These are phyloP conservation scores for Pygoscelis antarcticus DNA, from an alignment of 2,113 vertebrate genomes.

Conservation along the genomic window DNA sequence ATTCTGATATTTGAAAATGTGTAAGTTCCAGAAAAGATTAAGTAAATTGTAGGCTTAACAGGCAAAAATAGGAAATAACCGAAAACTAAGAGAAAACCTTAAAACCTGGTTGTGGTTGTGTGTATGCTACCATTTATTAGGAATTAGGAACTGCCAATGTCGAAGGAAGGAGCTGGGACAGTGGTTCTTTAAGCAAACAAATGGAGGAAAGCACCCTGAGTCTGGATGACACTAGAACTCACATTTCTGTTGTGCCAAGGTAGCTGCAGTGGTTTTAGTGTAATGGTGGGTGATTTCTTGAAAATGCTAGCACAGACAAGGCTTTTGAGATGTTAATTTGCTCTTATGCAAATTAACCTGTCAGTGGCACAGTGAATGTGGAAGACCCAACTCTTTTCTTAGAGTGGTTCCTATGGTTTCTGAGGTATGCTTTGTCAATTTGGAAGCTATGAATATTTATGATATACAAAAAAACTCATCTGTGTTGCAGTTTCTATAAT, in stretches of 20 bases:
- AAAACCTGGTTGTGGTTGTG: not conserved
- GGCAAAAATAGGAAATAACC: not conserved
- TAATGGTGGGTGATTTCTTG: constrained; percentile 32
- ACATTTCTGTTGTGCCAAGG: not conserved
- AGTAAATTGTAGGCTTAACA: not conserved
- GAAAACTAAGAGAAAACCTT: not conserved
- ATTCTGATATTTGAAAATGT: not conserved
- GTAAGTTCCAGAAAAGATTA: not conserved
- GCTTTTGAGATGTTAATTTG: constrained; percentile 72
- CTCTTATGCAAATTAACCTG: constrained; percentile 66
- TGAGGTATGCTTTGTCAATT: constrained; percentile 43
- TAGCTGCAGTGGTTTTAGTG: not conserved
- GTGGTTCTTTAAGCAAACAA: not conserved
- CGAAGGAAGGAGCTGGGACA: not conserved
- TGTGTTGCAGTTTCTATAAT: constrained; percentile 41
- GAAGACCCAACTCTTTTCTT: constrained; percentile 55
- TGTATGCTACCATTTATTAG: not conserved
- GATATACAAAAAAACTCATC: constrained; percentile 7
- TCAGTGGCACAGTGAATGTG: constrained; percentile 22
- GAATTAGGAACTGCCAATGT: accelerated
- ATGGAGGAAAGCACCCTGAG: not conserved
- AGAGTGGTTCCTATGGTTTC: constrained; percentile 67
- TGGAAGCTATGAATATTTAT: constrained; percentile 71
- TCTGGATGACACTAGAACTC: not conserved
- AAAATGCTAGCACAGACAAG: constrained; percentile 7